phyloP scores from a whole-genome alignment of 1,140 invertebrate species.

The Centruroides vittatus region DNA sequence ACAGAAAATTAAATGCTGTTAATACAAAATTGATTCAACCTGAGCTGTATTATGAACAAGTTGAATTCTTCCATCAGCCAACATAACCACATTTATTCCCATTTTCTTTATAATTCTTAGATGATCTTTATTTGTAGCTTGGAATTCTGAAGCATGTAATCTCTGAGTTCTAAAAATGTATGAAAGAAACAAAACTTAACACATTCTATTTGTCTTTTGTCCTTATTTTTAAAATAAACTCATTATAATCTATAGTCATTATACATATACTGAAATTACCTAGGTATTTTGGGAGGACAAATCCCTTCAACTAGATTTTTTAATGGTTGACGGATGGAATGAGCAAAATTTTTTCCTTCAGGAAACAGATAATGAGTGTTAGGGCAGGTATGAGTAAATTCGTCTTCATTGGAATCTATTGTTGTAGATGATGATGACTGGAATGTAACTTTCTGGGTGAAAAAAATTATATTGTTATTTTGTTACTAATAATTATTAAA shows the following conservation, averaged over 20 bases:
- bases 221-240: too few relatives aligned
- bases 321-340: constrained; percentile 42
- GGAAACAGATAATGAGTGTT: constrained; percentile 69
- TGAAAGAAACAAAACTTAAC: too few relatives aligned
- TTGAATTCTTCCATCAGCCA: constrained; percentile 78
- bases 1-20: not conserved
- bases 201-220: too few relatives aligned
- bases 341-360: constrained; percentile 40
- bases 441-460: too few relatives aligned
- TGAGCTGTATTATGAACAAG: constrained; percentile 52
- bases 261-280: constrained; percentile 3
- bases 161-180: not conserved
- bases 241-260: too few relatives aligned
- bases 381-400: constrained; percentile 60
- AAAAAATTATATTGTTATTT: not conserved
- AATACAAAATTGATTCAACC: constrained; percentile 22
- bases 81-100: constrained; percentile 81
- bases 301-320: constrained; percentile 70
- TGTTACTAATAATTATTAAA: not conserved
- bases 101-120: constrained; percentile 72
- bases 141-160: constrained; percentile 34
- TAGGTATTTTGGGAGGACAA: constrained; percentile 42
- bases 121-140: constrained; percentile 77
- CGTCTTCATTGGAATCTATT: constrained; percentile 21
- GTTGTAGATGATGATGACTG: not conserved